Percentiles rank a stretch among this genome's conserved stretches.
Conservation (phyloP, 53 echinoderm and acorn worm genomes). For the Arbacia lixula region DNA sequence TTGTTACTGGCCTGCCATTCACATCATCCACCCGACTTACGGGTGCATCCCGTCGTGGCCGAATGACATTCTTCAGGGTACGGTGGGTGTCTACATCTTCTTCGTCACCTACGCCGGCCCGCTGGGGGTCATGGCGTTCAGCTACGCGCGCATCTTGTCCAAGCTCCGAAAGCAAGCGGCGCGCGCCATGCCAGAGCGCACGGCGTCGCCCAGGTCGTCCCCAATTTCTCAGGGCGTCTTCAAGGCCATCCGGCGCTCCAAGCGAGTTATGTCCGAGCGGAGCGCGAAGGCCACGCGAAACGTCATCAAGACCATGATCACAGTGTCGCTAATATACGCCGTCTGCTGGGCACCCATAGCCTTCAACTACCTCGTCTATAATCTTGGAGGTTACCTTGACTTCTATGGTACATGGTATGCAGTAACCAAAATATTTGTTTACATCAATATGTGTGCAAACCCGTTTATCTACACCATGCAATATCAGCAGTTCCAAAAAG, state of each 20-base stretch:
- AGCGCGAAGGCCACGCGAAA: constrained; percentile 69
- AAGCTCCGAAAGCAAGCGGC: constrained; percentile 61
- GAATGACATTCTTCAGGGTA: constrained; percentile 55
- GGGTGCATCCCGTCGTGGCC: constrained; percentile 70
- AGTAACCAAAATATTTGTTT: constrained; percentile 79
- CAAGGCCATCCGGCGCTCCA: constrained; percentile 5
- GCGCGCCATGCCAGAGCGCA: constrained; percentile 26
- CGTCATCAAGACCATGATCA: constrained; percentile 84
- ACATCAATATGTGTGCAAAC: constrained; percentile 85
- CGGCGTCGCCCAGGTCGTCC: constrained; percentile 48
- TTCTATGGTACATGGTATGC: constrained; percentile 74
- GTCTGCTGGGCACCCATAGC: constrained; percentile 89
- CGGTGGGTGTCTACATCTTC: constrained; percentile 78
- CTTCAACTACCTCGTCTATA: constrained; percentile 78
- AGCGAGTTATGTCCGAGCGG: constrained; percentile 10
- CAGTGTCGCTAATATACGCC: constrained; percentile 78
- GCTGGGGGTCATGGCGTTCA: constrained; percentile 71
- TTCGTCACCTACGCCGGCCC: constrained; percentile 83
- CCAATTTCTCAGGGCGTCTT: not conserved
- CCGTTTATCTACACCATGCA: constrained; percentile 95
- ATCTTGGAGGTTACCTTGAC: constrained; percentile 80
- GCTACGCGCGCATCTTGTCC: constrained; percentile 75
- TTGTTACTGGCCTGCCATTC: constrained; percentile 80
- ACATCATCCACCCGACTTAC: constrained; percentile 52
- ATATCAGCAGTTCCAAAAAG: constrained; percentile 87